phyloP scores from a whole-genome alignment of 2,888 invertebrate species.

The Craniophora ligustri region DNA sequence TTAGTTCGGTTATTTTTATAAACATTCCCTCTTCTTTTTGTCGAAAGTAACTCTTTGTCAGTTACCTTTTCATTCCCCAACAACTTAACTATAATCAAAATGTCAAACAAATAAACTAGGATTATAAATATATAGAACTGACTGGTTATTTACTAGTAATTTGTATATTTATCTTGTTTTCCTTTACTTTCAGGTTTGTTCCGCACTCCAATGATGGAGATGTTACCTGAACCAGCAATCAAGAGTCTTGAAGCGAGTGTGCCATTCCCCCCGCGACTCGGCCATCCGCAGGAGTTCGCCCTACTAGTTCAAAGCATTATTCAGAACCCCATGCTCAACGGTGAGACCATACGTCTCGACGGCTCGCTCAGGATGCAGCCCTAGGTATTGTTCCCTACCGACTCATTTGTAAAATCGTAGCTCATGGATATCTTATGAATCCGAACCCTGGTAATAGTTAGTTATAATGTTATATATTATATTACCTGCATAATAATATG shows the following conservation, averaged over 20 bases:
- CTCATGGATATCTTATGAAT: neutral
- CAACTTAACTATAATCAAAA: too few relatives aligned
- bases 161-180: neutral
- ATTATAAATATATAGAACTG: too few relatives aligned
- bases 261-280: conserved; percentile 88
- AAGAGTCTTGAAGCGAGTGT: conserved; percentile 80
- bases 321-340: conserved; percentile 88
- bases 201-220: conserved; percentile 86
- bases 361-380: conserved; percentile 89
- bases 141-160: too few relatives aligned
- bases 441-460: neutral
- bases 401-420: conserved; percentile 5
- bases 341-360: conserved; percentile 89
- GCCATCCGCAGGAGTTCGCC: conserved; percentile 87
- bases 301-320: conserved; percentile 86
- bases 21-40: too few relatives aligned
- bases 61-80: too few relatives aligned
- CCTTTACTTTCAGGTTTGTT: conserved; percentile 79
- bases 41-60: too few relatives aligned
- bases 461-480: conserved; percentile 3
- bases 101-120: too few relatives aligned
- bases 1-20: too few relatives aligned
- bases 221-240: conserved; percentile 85
- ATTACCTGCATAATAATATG: too few relatives aligned
- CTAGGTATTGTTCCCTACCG: conserved; percentile 54